Evolutionary conservation across 2,888 invertebrate genomes (phyloP), one percentile per base, ranked within the genome.

Genomic region (Oeneis ivallda): DNA sequence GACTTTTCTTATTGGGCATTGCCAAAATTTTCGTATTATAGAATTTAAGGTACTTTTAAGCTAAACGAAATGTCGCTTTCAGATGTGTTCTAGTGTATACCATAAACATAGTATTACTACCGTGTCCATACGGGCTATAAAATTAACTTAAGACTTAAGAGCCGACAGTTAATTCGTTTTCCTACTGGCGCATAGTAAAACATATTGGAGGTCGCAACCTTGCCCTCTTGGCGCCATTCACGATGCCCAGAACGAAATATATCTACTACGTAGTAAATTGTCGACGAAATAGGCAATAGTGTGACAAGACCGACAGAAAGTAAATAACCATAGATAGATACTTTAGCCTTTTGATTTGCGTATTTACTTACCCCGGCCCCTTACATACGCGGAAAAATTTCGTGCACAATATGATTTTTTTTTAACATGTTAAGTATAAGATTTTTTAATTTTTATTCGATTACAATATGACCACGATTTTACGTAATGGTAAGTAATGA

Each of bases 201-300:
- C 41, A 37, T 62, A 37, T 62, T 54, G 68, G 70, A 63, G 49
- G 26, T 63, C 47, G 26, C 37, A 80, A 79, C 84, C 85, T 69
- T 70, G 71, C 61, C 63, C 70, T 76, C 74, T 78, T 81, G 81
- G 81, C 82, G 76, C 78, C 79, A 79, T 77, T 70, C 77, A 74
- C 50, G 62, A 39, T 56, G 58, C 58, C 45, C 47, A 41, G 56
- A 56, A 47, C 2, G 45, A 47, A 58, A 47, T 47, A 45, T 47
- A n/a, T 15, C 34, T 11, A 10, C 58, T 34, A 58, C 45, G 37
- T 39, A 54, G 39, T 54, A 39, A 26, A 15, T 19, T 43, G 43
- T n/a, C 19, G 13, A 15, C 11, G 32, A 47, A 47, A 47, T 58
- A 49, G 49, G 56, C 63, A 63, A 49, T 47, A 57, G 49, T 39